phyloP scores from a whole-genome alignment of 2,888 invertebrate genomes.

The Oscheius sp. region DNA sequence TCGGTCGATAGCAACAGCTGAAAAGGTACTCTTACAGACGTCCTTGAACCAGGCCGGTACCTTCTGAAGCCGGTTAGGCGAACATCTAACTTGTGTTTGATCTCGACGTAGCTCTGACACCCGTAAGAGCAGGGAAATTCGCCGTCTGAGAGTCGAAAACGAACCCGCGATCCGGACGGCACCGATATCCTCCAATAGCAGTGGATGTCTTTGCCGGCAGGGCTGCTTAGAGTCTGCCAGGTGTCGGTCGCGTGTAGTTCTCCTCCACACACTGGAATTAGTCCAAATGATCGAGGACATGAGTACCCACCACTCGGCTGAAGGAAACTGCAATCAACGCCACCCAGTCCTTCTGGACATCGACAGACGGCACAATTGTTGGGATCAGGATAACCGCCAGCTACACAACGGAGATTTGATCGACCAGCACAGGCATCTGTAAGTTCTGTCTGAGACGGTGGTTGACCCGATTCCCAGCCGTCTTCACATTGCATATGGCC shows the following conservation, averaged over 20 bases:
- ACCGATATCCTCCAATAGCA: conserved; percentile 73
- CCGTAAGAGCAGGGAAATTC: conserved; percentile 71
- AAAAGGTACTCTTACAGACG: conserved; percentile 9
- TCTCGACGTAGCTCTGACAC: conserved; percentile 72
- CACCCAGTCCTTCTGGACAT: conserved; percentile 72
- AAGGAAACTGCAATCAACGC: conserved; percentile 67
- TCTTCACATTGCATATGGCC: not conserved
- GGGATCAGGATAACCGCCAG: conserved; percentile 72
- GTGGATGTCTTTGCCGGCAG: conserved; percentile 66
- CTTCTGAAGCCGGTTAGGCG: conserved; percentile 72
- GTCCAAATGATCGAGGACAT: not conserved
- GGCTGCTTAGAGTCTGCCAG: conserved; percentile 71
- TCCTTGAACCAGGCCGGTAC: conserved; percentile 42
- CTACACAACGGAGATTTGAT: conserved; percentile 62
- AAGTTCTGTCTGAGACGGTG: conserved; percentile 8
- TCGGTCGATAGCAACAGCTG: conserved; percentile 73
- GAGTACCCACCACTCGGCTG: conserved; percentile 66
- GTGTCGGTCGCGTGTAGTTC: conserved; percentile 69
- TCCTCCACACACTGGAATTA: conserved; percentile 61
- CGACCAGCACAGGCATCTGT: conserved; percentile 62
- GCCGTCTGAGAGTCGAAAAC: conserved; percentile 71
- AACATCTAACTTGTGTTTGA: conserved; percentile 72
- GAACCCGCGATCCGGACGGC: conserved; percentile 67
- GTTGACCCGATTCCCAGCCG: not conserved
- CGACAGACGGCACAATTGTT: conserved; percentile 68